A percentile compares a stretch with the other conserved stretches of the same genome.
Conservation (phyloP, 2,797 vertebrate genomes). For the Phataginus tricuspis region DNA sequence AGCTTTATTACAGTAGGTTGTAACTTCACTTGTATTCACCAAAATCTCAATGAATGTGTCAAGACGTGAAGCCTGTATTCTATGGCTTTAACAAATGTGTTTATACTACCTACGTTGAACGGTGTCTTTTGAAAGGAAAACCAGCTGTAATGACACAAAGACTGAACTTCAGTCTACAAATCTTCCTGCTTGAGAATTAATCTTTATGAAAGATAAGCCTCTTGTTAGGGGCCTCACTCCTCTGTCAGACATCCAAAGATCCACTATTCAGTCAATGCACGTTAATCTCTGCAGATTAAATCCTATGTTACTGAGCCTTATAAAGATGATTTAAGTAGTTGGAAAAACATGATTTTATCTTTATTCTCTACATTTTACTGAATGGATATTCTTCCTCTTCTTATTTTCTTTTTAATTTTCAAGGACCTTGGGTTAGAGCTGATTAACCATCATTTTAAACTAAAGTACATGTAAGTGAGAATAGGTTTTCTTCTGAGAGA, state of each 20-base stretch:
- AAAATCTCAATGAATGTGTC: background rate
- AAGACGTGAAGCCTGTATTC: background rate
- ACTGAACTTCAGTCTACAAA: background rate
- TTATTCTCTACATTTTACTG: conserved; percentile 25
- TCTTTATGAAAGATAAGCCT: conserved; percentile 17
- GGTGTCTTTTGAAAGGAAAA: background rate
- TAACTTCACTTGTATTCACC: background rate
- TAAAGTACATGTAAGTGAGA: conserved; percentile 42
- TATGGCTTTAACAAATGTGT: conserved; percentile 1
- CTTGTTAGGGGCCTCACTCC: background rate
- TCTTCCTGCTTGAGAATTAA: background rate
- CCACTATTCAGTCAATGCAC: background rate
- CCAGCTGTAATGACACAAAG: background rate
- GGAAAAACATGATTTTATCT: conserved; percentile 52
- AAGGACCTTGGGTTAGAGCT: conserved; percentile 4
- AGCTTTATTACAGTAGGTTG: background rate
- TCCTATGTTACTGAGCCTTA: background rate
- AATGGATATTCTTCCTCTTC: background rate
- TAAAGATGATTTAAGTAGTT: conserved; percentile 22
- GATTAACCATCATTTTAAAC: conserved; percentile 43
- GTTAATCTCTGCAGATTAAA: conserved; percentile 47
- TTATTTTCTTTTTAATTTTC: conserved; percentile 42
- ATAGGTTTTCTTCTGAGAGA: conserved; percentile 25
- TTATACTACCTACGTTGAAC: background rate
- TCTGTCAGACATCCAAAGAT: background rate